Conservation (phyloP, 2,113 vertebrate genomes). For the Melanerpes aurifrons region DNA sequence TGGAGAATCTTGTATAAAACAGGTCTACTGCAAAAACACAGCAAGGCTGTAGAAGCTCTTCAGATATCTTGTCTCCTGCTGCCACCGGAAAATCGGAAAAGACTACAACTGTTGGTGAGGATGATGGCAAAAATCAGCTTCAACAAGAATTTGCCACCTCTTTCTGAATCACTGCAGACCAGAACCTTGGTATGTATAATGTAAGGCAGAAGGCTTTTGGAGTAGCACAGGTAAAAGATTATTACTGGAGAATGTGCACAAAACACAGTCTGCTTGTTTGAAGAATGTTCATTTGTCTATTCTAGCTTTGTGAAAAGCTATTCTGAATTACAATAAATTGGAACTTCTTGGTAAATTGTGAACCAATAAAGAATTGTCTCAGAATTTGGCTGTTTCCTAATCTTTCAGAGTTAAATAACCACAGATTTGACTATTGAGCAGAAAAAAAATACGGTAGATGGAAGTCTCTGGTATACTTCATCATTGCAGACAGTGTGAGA, state of each 20-base stretch:
- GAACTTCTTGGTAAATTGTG: background rate
- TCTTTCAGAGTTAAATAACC: background rate
- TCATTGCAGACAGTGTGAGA: background rate
- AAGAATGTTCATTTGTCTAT: background rate
- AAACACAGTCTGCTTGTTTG: background rate
- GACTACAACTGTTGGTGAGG: constrained; percentile 83
- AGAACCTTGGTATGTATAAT: constrained; percentile 79
- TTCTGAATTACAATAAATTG: background rate
- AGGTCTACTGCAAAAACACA: constrained; percentile 79
- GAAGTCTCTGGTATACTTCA: background rate
- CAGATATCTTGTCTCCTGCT: constrained; percentile 86
- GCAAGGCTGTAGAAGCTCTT: constrained; percentile 81
- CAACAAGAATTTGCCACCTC: constrained; percentile 82
- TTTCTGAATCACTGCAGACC: constrained; percentile 81
- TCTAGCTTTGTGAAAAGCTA: background rate
- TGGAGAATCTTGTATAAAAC: background rate
- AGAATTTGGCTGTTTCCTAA: background rate
- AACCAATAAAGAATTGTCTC: background rate
- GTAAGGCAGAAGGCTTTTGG: background rate
- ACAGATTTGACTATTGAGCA: background rate
- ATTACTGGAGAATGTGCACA: background rate
- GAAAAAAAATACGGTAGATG: background rate
- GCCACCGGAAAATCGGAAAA: constrained; percentile 85
- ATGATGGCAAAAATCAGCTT: constrained; percentile 83
- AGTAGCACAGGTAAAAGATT: background rate